phyloP scores from a whole-genome alignment of 2,113 vertebrate genomes.

The Oceanites oceanicus region DNA sequence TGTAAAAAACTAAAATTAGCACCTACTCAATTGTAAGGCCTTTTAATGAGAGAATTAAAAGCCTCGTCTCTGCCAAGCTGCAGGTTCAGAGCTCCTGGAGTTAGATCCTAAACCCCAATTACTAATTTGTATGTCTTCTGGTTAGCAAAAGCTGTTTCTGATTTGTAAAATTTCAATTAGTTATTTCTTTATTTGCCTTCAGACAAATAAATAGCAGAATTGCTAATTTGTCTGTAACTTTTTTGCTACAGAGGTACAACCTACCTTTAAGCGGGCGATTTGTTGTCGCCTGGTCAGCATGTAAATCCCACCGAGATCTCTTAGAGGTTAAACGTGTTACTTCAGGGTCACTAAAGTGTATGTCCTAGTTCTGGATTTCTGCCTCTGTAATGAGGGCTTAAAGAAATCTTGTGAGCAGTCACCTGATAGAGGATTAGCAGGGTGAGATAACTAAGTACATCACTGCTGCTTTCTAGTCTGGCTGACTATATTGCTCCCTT shows the following conservation, averaged over 20 bases:
- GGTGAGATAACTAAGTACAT: constrained; percentile 37
- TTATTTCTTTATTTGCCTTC: background rate
- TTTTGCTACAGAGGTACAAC: background rate
- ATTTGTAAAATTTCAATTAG: background rate
- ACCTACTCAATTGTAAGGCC: background rate
- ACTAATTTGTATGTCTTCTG: background rate
- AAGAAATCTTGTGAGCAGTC: constrained; percentile 80
- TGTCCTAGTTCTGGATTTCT: constrained; percentile 21
- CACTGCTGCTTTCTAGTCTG: background rate
- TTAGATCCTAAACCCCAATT: background rate
- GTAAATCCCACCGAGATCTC: background rate
- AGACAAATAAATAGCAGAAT: background rate
- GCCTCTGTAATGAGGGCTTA: constrained; percentile 53
- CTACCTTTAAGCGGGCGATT: background rate
- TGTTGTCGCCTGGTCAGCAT: background rate
- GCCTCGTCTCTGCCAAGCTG: background rate
- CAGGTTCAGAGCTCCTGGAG: constrained; percentile 31
- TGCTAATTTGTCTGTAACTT: background rate
- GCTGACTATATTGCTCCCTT: background rate
- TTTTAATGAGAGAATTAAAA: constrained; percentile 28
- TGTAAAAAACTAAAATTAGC: background rate
- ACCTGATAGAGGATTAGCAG: constrained; percentile 80
- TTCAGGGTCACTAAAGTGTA: constrained; percentile 57
- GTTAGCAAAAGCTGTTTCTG: background rate
- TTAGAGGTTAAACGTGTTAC: background rate